Base-by-base conservation (phyloP, 2,888 invertebrate genomes). In the Ormyrus labotus region DNA sequence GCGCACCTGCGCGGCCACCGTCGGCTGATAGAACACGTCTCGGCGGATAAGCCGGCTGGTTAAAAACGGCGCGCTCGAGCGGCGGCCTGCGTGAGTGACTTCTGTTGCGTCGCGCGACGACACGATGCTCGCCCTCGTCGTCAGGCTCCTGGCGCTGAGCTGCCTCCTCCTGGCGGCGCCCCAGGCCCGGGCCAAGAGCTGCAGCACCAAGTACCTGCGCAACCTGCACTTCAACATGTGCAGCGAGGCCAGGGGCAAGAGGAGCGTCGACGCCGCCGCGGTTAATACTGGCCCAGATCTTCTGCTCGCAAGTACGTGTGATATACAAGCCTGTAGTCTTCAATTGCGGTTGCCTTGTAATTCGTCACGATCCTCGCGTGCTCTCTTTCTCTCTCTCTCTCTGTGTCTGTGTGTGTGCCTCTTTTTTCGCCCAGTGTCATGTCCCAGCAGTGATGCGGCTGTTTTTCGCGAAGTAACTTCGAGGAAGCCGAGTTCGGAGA, bases 11-110 rank as follows among this genome's bases (percentile, higher is more conserved):
- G 13, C 13, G 13, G 0, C 34, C 2, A 34, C 34, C 34, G 13
- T 34, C 34, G 34, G 65, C 19, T 10, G n/a, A 9, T n/a, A 51
- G 45, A 57, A 63, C 68, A 73, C 73, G 78, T 63, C 63, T 53
- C 11, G 13, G 3, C 57, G 73, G 78, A 73, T 73, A 79, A 69
- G 50, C 73, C 73, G 55, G 45, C 19, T 68, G 63, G 73, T 73
- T 79, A 79, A 73, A 73, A 67, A 50, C 34, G 61, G 78, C 3
- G 3, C 19, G 13, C 0, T 34, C 60, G 55, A 11, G 63, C 19
- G 55, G n/a, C 19, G 19, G 47, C n/a, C 34, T 34, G 34, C 34
- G 3, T 4, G 69, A 69, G 69, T 55, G 9, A 9, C 51, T 9
- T 2, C 55, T 51, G 61, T 57, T n/a, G 10, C 34, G 75, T 5